A percentile compares a stretch with the other conserved stretches of the same genome.
Evolutionary conservation across 2,888 invertebrate genomes (phyloP).

Genomic region (Thereva unica): DNA sequence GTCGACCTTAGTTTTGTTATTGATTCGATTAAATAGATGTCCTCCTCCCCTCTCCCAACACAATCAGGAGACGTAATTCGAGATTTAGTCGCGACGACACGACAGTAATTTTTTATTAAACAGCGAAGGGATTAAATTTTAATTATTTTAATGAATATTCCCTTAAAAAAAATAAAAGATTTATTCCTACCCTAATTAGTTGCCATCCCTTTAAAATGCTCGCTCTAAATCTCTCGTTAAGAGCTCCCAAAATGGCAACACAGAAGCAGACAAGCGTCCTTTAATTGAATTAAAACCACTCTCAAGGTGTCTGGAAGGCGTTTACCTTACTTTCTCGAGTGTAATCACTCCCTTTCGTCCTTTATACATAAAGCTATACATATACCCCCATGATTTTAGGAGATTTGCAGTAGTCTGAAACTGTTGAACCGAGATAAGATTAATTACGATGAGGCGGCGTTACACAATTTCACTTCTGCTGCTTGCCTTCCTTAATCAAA

Average conservation of each 20-base stretch:
- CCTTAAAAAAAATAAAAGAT: too few species aligned
- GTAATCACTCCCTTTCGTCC: neutral
- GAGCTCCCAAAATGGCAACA: too few species aligned
- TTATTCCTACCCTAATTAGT: too few species aligned
- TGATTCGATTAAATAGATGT: constrained; percentile 35
- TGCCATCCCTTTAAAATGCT: too few species aligned
- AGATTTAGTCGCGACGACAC: too few species aligned
- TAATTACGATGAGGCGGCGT: constrained; percentile 15
- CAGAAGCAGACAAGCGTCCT: too few species aligned
- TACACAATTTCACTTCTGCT: constrained; percentile 19
- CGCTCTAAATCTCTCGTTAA: too few species aligned
- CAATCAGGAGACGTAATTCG: too few species aligned
- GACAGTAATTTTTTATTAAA: neutral
- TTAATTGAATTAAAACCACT: constrained; percentile 4
- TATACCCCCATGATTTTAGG: neutral
- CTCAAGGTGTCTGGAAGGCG: constrained; percentile 8
- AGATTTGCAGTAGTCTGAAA: neutral
- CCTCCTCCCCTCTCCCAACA: constrained; percentile 22
- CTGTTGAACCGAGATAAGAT: constrained; percentile 24
- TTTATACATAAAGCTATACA: neutral
- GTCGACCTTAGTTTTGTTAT: constrained; percentile 22
- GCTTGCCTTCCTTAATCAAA: too few species aligned
- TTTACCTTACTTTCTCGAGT: constrained; percentile 5
- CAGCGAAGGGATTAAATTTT: neutral
- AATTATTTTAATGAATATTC: too few species aligned